These are phyloP conservation scores for Cuculus canorus DNA, from an alignment of 2,797 vertebrate species.

Conservation along the genomic window DNA sequence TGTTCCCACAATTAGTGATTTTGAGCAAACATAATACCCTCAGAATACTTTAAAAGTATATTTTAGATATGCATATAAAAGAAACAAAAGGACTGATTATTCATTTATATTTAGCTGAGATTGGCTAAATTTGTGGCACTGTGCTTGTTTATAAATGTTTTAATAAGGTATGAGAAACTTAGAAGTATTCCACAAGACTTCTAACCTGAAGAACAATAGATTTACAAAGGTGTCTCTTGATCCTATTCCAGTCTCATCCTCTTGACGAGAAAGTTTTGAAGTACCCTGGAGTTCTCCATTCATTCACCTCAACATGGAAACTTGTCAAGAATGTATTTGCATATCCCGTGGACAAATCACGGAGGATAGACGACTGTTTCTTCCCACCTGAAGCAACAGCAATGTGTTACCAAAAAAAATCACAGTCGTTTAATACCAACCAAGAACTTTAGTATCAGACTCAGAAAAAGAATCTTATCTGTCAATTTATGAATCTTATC, in stretches of 20 bases:
- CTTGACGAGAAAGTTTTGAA: background rate
- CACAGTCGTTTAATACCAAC: background rate
- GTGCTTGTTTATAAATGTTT: background rate
- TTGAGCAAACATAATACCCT: background rate
- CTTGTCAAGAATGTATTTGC: background rate
- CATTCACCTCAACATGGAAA: background rate
- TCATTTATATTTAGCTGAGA: background rate
- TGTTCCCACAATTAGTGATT: background rate
- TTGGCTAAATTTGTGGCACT: background rate
- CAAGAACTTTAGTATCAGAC: background rate
- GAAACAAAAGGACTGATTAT: background rate
- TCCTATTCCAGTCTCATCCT: background rate
- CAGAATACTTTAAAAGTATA: background rate
- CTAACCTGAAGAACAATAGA: background rate
- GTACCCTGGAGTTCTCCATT: background rate
- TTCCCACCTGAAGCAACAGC: background rate
- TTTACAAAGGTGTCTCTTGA: background rate
- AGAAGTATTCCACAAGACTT: background rate
- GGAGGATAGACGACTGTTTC: background rate
- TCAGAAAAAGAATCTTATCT: background rate
- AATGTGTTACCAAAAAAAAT: background rate
- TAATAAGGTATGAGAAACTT: background rate
- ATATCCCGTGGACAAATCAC: background rate
- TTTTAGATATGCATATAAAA: background rate
- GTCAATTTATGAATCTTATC: background rate